A percentile compares a stretch with the other conserved stretches of the same genome.
These are phyloP conservation scores for Coelogynopora nodosa DNA, from an alignment of 2,888 invertebrate species.

Conservation along the genomic window DNA sequence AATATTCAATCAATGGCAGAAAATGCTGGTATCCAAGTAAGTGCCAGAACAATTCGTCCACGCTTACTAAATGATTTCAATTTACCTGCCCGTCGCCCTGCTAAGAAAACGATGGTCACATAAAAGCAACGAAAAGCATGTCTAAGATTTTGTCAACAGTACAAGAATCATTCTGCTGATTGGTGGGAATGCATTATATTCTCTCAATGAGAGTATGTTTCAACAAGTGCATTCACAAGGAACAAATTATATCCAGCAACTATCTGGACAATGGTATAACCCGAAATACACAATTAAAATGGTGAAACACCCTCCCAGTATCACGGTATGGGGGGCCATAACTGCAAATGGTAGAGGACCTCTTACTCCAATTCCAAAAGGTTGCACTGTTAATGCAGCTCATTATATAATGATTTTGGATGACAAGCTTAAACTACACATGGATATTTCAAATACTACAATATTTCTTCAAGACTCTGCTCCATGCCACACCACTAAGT, in stretches of 20 bases:
- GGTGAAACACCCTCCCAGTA: not conserved
- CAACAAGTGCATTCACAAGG: not conserved
- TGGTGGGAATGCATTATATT: conserved; percentile 7
- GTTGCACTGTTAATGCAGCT: not conserved
- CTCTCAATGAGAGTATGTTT: not conserved
- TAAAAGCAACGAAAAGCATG: not conserved
- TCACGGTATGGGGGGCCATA: not conserved
- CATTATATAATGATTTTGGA: not conserved
- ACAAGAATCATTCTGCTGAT: not conserved
- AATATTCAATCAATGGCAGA: not conserved
- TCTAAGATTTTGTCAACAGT: not conserved
- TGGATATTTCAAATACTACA: not conserved
- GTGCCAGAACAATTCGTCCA: not conserved
- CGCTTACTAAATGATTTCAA: not conserved
- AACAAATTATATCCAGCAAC: not conserved
- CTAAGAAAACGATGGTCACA: not conserved
- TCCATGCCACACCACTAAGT: not conserved
- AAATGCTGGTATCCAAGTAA: not conserved
- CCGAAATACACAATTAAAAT: not conserved
- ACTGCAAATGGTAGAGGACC: not conserved
- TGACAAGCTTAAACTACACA: not conserved
- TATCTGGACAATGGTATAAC: not conserved
- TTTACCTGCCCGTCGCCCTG: not conserved
- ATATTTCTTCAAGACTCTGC: not conserved
- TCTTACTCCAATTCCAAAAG: not conserved